Conservation (phyloP, 2,888 invertebrate genomes). For the Epinotia nisella region DNA sequence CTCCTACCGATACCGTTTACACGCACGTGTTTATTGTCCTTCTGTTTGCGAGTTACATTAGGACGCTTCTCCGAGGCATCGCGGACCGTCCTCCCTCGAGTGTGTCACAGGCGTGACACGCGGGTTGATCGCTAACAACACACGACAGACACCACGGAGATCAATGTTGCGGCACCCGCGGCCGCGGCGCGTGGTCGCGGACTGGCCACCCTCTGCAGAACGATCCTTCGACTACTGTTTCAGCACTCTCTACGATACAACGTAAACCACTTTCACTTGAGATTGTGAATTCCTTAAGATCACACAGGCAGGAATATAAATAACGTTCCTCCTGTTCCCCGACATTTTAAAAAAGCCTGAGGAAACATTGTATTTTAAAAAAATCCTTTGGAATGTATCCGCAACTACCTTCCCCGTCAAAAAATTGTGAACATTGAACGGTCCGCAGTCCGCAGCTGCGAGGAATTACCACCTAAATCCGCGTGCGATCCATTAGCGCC, state of each 20-base stretch:
- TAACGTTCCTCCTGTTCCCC: not conserved
- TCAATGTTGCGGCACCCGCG: not conserved
- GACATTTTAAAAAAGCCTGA: not conserved
- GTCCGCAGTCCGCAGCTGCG: too few species aligned
- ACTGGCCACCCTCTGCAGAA: not conserved
- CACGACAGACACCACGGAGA: not conserved
- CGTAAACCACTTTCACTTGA: not conserved
- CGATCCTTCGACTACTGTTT: not conserved
- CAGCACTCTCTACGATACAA: not conserved
- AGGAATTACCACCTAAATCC: not conserved
- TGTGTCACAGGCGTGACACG: not conserved
- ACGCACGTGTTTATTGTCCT: not conserved
- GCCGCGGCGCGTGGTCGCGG: not conserved
- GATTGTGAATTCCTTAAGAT: not conserved
- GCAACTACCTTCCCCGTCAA: too few species aligned
- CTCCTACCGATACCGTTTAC: constrained; percentile 1
- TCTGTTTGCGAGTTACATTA: not conserved
- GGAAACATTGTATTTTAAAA: not conserved
- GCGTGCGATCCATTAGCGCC: not conserved
- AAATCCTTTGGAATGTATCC: too few species aligned
- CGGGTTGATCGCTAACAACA: not conserved
- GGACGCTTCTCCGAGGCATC: not conserved
- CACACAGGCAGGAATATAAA: not conserved
- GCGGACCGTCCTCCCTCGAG: not conserved
- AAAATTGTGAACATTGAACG: too few species aligned